Evolutionary conservation across 2,888 invertebrate species (phyloP).

Genomic region (Mythimna ferrago): DNA sequence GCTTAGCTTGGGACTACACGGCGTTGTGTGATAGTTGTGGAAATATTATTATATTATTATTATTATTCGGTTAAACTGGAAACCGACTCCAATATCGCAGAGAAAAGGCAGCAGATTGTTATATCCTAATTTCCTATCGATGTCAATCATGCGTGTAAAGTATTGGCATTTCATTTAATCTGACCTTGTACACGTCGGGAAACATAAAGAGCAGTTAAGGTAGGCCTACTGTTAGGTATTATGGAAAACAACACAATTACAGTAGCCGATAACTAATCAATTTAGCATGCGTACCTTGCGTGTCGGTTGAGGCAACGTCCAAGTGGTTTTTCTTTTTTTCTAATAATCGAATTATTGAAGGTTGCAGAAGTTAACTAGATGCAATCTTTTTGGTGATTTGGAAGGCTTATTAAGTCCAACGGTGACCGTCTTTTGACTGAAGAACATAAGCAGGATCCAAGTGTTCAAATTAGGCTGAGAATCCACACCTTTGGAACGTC

Average conservation of each 20-base stretch:
- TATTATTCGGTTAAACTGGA: too few species aligned
- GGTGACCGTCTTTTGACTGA: not conserved
- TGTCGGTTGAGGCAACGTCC: not conserved
- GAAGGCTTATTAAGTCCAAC: not conserved
- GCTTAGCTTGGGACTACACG: too few species aligned
- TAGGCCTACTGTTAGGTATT: constrained; percentile 22
- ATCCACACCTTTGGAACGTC: not conserved
- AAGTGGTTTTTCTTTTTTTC: too few species aligned
- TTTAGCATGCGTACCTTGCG: constrained; percentile 26
- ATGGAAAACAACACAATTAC: constrained; percentile 15
- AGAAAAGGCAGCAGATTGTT: not conserved
- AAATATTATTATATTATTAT: too few species aligned
- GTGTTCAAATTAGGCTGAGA: not conserved
- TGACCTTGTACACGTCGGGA: not conserved
- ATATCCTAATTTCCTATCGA: not conserved
- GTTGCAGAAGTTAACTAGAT: not conserved
- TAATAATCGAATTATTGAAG: not conserved
- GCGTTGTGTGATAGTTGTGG: too few species aligned
- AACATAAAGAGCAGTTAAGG: constrained; percentile 22
- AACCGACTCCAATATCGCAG: too few species aligned
- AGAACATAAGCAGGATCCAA: not conserved
- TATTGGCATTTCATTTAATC: not conserved
- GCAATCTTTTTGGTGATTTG: not conserved
- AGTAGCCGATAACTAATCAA: constrained; percentile 18
- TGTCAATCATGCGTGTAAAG: not conserved